Base-by-base conservation (phyloP, 2,888 invertebrate species). In the Microplitis manilae region DNA sequence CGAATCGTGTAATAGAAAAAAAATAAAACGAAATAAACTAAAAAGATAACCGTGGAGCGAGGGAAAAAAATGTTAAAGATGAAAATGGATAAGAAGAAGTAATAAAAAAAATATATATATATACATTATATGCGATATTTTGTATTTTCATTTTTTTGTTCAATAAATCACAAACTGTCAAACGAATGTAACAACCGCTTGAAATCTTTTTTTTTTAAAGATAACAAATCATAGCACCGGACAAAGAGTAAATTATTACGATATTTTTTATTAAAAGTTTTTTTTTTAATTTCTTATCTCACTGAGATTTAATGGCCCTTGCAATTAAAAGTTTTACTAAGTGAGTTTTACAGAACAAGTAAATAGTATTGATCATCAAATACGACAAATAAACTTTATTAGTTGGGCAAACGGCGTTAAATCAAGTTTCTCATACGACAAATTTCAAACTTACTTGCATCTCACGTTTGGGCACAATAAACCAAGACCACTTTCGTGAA, bases 381-480 rank as follows among this genome's bases (percentile, higher is more conserved):
- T 30, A 30, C 30, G 30, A 30, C 30, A 30, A 30, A 30, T 30
- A 30, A 86, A 86, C 84, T 83, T 85, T 82, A 82, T 86, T 86
- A 86, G 84, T 86, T 81, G 77, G 72, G 82, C 76, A 81, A 85
- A 85, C 85, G 81, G 81, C 61, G 75, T 80, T 81, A 81, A 85
- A 85, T 83, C 83, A 82, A 81, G 81, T 84, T 82, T 30, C 30
- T 30, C 30, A 30, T 30, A 30, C 70, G 30, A 60, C 68, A 73
- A 68, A 73, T 75, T 72, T 71, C 68, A 15, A 78, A 70, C 50
- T 67, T 71, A 30, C 30, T 30, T 30, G 30, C 30, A 30, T 30
- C 30, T 30, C 30, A 30, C 30, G 20, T 65, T 38, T 65, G 65
- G 65, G 30, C 38, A 8, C 13, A 6, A 65, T 65, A 65, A 7